Evolutionary conservation across 2,113 vertebrate genomes (phyloP), one percentile per base, ranked within the genome.

Genomic region (Neoarius graeffei): DNA sequence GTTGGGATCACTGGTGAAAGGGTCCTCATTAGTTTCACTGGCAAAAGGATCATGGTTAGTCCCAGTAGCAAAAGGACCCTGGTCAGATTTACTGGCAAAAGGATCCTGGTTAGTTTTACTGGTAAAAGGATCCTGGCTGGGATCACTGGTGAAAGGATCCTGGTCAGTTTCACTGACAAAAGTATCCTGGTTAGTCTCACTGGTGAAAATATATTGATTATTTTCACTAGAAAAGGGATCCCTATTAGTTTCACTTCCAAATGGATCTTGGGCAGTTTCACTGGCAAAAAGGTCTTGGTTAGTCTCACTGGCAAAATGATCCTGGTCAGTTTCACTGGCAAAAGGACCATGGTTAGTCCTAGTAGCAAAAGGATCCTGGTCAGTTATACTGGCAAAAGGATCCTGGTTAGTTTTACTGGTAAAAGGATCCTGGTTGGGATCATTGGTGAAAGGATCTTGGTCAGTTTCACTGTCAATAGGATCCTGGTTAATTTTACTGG

Each of bases 261-360:
- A 90, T 25, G 52, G 67, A 64, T 87, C 89, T 2, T 71, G 50
- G 23, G 5, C n/a, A 20, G n/a, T 56, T 25, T 42, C 67, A 73
- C 35, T 42, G 3, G 30, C 66, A 42, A 89, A 89, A 10, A 88
- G 30, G 56, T 91, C 85, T 6, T 71, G 66, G 13, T 69, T 5
- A 52, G 42, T 27, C n/a, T 69, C n/a, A 56, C 17, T 56, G 7
- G n/a, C 15, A 77, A 27, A 77, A 11, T 3, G 4, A 77, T 64
- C 73, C 0, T 77, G 73, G 11, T 15, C 2, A 59, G 48, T 54
- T 17, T 71, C 42, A 85, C 19, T 25, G 20, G 23, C 6, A 56
- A 84, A 71, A 13, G 9, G n/a, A 71, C 56, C 82, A 7, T 54
- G 82, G 13, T 14, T 0, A n/a, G 62, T 50, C 4, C 71, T n/a